A percentile compares a stretch with the other conserved stretches of the same genome.
These are phyloP conservation scores for Pterocles orientalis DNA, from an alignment of 2,113 vertebrate species.

Conservation along the genomic window DNA sequence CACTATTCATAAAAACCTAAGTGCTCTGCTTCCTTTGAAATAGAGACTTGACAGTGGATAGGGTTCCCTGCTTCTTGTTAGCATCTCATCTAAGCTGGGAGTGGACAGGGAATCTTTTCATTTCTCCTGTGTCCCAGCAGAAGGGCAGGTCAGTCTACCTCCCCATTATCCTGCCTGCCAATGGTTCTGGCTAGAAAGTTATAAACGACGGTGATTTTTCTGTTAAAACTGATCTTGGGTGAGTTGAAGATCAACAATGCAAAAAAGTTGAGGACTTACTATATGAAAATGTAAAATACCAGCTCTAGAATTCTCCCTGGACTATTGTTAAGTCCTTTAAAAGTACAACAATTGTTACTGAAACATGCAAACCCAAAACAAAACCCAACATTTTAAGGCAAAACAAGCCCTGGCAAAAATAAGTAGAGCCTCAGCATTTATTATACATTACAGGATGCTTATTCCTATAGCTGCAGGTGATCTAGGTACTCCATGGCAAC, in stretches of 20 bases:
- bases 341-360: neutral
- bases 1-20: neutral
- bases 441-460: conserved; percentile 31
- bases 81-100: neutral
- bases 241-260: neutral
- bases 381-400: neutral
- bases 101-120: neutral
- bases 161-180: neutral
- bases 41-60: neutral
- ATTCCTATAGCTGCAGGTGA: conserved; percentile 46
- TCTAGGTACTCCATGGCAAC: neutral
- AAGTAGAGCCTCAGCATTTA: conserved; percentile 13
- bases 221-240: neutral
- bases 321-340: neutral
- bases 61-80: conserved; percentile 25
- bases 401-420: conserved; percentile 40
- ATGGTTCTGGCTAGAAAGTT: neutral
- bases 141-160: neutral
- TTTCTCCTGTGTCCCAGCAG: neutral
- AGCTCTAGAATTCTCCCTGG: neutral
- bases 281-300: neutral
- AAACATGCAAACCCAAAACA: conserved; percentile 18
- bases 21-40: conserved; percentile 21
- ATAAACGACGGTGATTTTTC: neutral
- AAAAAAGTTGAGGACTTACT: neutral